A percentile compares a stretch with the other conserved stretches of the same genome.
Evolutionary conservation across 2,888 invertebrate genomes (phyloP).

Genomic region (Volucella inflata): DNA sequence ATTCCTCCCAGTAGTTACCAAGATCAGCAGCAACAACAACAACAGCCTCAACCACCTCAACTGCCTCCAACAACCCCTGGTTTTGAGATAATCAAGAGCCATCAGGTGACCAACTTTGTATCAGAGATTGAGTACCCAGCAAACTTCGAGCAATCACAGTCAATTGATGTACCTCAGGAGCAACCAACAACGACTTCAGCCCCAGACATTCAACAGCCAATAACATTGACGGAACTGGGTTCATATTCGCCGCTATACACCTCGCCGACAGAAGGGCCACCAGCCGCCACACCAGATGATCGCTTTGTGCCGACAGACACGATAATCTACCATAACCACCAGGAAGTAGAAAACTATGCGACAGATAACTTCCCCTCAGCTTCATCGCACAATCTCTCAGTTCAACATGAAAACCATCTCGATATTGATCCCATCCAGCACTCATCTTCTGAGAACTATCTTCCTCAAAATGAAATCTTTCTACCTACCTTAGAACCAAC

Average conservation of each 20-base stretch:
- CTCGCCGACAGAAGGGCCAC: constrained; percentile 11
- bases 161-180: constrained; percentile 83
- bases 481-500: constrained; percentile 51
- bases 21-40: constrained; percentile 35
- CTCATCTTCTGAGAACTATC: constrained; percentile 60
- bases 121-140: constrained; percentile 90
- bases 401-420: constrained; percentile 71
- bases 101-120: constrained; percentile 88
- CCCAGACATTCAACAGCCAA: constrained; percentile 38
- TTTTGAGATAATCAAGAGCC: constrained; percentile 85
- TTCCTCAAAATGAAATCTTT: constrained; percentile 58
- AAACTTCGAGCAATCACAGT: constrained; percentile 86
- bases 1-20: constrained; percentile 36
- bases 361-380: constrained; percentile 85
- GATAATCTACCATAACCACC: constrained; percentile 81
- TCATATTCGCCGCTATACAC: constrained; percentile 50
- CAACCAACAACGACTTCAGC: constrained; percentile 31
- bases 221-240: constrained; percentile 66
- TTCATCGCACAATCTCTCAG: constrained; percentile 76
- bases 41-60: constrained; percentile 34
- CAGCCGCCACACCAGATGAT: constrained; percentile 27
- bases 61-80: constrained; percentile 63
- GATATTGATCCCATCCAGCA: constrained; percentile 66
- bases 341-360: constrained; percentile 80
- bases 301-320: constrained; percentile 79